phyloP scores from a whole-genome alignment of 2,888 invertebrate genomes.

The Deilephila elpenor region DNA sequence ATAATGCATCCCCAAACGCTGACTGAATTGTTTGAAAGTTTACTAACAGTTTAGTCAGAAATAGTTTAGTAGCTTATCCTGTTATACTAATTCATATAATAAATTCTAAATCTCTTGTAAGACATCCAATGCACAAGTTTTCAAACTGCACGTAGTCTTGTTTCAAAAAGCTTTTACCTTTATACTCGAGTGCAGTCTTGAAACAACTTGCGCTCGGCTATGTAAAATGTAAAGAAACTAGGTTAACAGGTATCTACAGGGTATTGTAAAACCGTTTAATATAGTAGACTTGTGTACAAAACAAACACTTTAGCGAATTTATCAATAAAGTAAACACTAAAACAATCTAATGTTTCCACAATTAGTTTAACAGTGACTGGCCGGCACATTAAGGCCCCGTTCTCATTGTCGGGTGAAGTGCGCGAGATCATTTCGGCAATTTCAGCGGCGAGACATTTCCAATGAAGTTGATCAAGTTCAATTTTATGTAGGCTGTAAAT shows the following conservation, averaged over 20 bases:
- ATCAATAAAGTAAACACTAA: not conserved
- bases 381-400: not conserved
- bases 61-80: not conserved
- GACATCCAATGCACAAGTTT: slow-evolving; percentile 26
- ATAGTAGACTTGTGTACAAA: not conserved
- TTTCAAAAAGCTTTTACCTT: slow-evolving; percentile 29
- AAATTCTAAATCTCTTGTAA: slow-evolving; percentile 2
- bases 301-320: not conserved
- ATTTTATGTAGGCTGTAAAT: too few species aligned
- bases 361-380: not conserved
- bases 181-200: slow-evolving; percentile 29
- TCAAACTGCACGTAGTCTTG: slow-evolving; percentile 9
- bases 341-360: not conserved
- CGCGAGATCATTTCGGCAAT: too few species aligned
- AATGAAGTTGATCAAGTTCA: too few species aligned
- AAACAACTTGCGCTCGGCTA: slow-evolving; percentile 18
- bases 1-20: not conserved
- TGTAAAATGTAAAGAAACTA: slow-evolving; percentile 15
- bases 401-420: not conserved
- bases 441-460: too few species aligned
- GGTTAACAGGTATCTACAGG: slow-evolving; percentile 2
- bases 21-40: not conserved
- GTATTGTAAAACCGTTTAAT: not conserved
- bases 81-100: not conserved
- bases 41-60: not conserved